phyloP scores from a whole-genome alignment of 2,113 vertebrate species.

The Haliaeetus leucogaster region DNA sequence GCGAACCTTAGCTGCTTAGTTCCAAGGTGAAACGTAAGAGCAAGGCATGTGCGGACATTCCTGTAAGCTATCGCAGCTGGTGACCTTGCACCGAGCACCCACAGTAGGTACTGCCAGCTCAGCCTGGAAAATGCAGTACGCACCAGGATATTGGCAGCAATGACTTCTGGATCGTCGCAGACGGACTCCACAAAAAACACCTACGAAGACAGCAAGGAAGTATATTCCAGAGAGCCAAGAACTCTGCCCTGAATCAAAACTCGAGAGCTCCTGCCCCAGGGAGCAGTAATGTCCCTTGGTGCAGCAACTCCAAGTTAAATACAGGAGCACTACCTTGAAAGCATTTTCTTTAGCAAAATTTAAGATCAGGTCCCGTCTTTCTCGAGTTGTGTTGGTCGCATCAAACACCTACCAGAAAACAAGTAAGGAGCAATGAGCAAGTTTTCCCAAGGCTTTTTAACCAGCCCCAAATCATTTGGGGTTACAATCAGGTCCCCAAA shows the following conservation, averaged over 20 bases:
- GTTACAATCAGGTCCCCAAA: neutral
- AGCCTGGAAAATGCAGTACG: neutral
- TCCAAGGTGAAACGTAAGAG: neutral
- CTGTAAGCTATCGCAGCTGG: neutral
- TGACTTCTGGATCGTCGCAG: conserved; percentile 95
- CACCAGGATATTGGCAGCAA: conserved; percentile 97
- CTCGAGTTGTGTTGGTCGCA: conserved; percentile 96
- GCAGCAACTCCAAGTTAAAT: neutral
- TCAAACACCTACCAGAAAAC: conserved; percentile 86
- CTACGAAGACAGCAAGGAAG: conserved; percentile 61
- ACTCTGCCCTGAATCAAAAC: neutral
- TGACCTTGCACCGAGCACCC: neutral
- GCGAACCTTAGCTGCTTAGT: neutral
- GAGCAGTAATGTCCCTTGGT: accelerated
- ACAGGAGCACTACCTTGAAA: conserved; percentile 82
- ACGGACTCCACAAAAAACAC: conserved; percentile 98
- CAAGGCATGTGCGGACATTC: neutral
- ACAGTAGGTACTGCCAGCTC: accelerated
- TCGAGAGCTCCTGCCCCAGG: accelerated
- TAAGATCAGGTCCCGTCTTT: conserved; percentile 91
- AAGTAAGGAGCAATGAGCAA: neutral
- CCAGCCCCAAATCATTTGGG: neutral
- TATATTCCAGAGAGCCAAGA: neutral
- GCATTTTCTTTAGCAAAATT: conserved; percentile 87
- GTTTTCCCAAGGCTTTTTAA: neutral